A percentile compares a stretch with the other conserved stretches of the same genome.
These are phyloP conservation scores for Rotaria socialis DNA, from an alignment of 2,888 invertebrate genomes.

Conservation along the genomic window DNA sequence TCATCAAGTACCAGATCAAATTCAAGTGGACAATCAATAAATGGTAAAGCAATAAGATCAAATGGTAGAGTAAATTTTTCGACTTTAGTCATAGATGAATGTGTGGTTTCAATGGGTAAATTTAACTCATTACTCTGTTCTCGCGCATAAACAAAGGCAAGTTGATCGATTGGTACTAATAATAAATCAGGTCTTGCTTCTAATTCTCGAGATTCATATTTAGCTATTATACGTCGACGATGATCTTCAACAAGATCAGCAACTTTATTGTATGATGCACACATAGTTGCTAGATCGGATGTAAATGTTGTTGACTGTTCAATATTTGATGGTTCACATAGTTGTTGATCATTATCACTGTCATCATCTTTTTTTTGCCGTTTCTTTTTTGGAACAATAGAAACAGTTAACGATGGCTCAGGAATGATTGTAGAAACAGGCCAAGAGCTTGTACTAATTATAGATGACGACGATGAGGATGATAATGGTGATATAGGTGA, in stretches of 20 bases:
- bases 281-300: background rate
- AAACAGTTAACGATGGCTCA: background rate
- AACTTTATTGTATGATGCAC: background rate
- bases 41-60: background rate
- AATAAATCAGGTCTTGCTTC: background rate
- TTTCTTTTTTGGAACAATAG: background rate
- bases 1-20: background rate
- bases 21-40: conserved; percentile 12
- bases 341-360: background rate
- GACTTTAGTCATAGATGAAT: background rate
- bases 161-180: conserved; percentile 20
- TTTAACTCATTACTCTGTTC: background rate
- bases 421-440: background rate
- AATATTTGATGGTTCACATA: too few species aligned
- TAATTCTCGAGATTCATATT: background rate
- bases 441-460: background rate
- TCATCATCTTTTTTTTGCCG: background rate
- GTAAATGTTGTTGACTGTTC: background rate
- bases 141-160: background rate
- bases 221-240: background rate
- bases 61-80: background rate
- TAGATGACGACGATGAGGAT: background rate
- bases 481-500: background rate
- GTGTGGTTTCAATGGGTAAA: background rate
- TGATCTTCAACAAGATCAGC: background rate